Evolutionary conservation across 1,140 invertebrate genomes (phyloP), one percentile per base, ranked within the genome.

Genomic region (Zaprionus ghesquierei): DNA sequence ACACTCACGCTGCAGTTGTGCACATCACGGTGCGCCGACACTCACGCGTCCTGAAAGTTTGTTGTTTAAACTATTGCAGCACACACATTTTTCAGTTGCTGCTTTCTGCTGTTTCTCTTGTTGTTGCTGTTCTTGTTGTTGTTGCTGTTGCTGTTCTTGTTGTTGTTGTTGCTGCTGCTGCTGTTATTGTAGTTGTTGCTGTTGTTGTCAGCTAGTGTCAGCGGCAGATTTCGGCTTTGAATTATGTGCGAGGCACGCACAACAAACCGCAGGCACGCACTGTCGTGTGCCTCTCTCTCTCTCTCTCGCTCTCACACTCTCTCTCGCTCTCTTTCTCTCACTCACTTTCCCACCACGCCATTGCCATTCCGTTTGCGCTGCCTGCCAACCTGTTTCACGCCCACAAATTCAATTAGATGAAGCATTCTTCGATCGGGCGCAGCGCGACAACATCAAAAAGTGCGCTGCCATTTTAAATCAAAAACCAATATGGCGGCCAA

Each of bases 61-160:
- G 78, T 80, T 80, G 72, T 80, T 80, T 64, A 80, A 80, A 80
- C 78, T 80, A 80, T 80, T 76, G 72, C 78, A 58, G 71, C 69
- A 70, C 66, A 70, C 66, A 61, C 68, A 81, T 81, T 77, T 81
- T 80, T 53, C 33, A 38, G 35, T 38, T 38, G 35, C n/a, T 35
- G 33, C 33, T 35, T 35, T 35, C 33, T 35, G 33, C 33, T 35
- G 33, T 13, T 35, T 3, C 33, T 33, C 31, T 12, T 33, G 31
- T 33, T 13, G 31, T 33, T 29, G 31, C 31, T n/a, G n/a, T n/a
- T n/a, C n/a, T n/a, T 35, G 33, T 13, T 35, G 13, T 13, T 35
- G 33, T n/a, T 15, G 35, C 8, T 35, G 33, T 4, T 35, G 33
- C 12, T 35, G 13, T 13, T 38, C n/a, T 1, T 15, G n/a, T 3